These are phyloP conservation scores for Achatina immaculata DNA, from an alignment of 1,140 invertebrate species.

Conservation along the genomic window DNA sequence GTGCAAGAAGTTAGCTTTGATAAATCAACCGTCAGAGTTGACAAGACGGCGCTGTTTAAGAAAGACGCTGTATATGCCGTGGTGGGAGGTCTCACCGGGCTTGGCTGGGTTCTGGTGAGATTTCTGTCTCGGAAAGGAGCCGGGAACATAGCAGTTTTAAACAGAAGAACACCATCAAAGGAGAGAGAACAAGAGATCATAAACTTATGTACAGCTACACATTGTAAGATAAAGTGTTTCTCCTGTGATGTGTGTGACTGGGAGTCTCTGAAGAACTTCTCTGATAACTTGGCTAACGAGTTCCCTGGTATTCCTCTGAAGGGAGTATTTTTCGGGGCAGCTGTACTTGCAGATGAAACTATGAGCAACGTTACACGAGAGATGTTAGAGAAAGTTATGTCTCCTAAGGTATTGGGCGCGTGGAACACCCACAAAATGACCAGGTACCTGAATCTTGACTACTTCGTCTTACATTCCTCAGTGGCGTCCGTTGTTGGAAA, in stretches of 20 bases:
- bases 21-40: constrained; percentile 3
- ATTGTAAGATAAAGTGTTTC: constrained; percentile 42
- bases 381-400: constrained; percentile 41
- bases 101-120: constrained; percentile 55
- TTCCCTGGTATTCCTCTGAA: constrained; percentile 41
- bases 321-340: constrained; percentile 58
- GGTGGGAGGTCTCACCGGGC: constrained; percentile 58
- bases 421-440: constrained; percentile 58
- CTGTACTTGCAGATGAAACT: constrained; percentile 47
- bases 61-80: constrained; percentile 51
- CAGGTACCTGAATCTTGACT: constrained; percentile 45
- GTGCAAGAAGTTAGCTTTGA: neutral
- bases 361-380: constrained; percentile 47
- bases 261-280: constrained; percentile 26
- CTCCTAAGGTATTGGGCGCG: constrained; percentile 55
- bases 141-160: constrained; percentile 48
- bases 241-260: constrained; percentile 46
- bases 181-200: constrained; percentile 39
- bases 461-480: constrained; percentile 57
- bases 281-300: constrained; percentile 19
- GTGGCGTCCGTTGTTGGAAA: constrained; percentile 51
- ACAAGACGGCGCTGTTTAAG: constrained; percentile 28
- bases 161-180: constrained; percentile 41
- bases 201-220: constrained; percentile 25
- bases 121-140: constrained; percentile 51